These are phyloP conservation scores for Semibalanus balanoides DNA, from an alignment of 1,140 invertebrate species.

Conservation along the genomic window DNA sequence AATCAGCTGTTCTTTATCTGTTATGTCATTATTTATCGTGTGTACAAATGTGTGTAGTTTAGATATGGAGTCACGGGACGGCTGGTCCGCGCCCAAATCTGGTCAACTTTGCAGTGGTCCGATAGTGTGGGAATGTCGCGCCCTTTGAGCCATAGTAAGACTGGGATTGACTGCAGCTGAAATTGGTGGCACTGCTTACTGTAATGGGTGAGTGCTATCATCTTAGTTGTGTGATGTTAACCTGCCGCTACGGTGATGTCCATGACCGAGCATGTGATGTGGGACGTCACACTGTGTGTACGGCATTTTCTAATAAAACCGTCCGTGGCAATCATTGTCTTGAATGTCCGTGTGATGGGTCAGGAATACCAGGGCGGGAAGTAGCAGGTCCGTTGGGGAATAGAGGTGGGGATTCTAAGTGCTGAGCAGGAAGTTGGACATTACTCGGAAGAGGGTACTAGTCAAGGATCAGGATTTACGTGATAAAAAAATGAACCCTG, in stretches of 20 bases:
- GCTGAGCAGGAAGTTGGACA: too few species aligned
- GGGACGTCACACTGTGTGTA: not conserved
- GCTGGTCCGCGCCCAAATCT: not conserved
- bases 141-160: not conserved
- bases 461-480: too few species aligned
- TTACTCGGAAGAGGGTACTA: too few species aligned
- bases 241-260: not conserved
- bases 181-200: too few species aligned
- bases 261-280: not conserved
- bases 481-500: too few species aligned
- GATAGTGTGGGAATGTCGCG: not conserved
- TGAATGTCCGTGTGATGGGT: too few species aligned
- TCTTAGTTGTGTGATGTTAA: not conserved
- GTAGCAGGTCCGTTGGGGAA: too few species aligned
- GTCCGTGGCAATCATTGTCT: too few species aligned
- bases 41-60: not conserved
- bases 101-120: not conserved
- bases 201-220: not conserved
- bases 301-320: not conserved
- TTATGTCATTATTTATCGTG: not conserved
- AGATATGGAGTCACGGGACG: not conserved
- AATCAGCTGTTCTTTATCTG: slow-evolving; percentile 1
- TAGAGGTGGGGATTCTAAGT: too few species aligned
- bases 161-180: too few species aligned
- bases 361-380: too few species aligned